Conservation (phyloP, 2,113 vertebrate genomes). For the Ginglymostoma cirratum region DNA sequence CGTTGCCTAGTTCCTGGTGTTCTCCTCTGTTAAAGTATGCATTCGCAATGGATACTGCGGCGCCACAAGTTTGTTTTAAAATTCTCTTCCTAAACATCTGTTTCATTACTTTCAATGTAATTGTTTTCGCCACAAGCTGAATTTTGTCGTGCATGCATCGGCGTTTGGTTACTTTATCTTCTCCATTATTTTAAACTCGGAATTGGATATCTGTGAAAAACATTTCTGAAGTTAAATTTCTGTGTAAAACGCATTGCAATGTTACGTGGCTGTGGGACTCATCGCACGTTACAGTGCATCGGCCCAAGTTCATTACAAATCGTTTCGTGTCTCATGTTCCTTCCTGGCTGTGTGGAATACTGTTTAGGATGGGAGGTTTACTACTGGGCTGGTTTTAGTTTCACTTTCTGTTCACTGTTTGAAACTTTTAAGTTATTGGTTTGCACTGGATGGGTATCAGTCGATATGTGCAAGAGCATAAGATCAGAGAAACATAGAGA, state of each 20-base stretch:
- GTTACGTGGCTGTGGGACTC: not conserved
- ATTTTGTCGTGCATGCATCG: not conserved
- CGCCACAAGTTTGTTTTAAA: not conserved
- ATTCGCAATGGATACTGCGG: not conserved
- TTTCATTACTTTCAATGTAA: not conserved
- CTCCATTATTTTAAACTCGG: not conserved
- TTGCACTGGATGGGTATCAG: not conserved
- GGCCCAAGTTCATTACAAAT: too few relatives aligned
- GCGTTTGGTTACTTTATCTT: not conserved
- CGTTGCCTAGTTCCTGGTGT: too few relatives aligned
- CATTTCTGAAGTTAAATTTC: not conserved
- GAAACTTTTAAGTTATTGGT: not conserved
- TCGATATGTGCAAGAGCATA: too few relatives aligned
- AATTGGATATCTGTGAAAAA: not conserved
- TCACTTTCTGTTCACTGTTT: not conserved
- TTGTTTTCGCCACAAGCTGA: not conserved
- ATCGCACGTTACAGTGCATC: not conserved
- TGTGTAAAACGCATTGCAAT: not conserved
- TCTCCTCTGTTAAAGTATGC: not conserved
- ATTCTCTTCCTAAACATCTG: not conserved
- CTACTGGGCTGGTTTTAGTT: not conserved
- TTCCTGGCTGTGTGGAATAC: not conserved
- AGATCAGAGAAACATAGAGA: too few relatives aligned
- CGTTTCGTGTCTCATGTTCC: not conserved
- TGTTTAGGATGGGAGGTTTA: not conserved